These are phyloP conservation scores for Uria lomvia DNA, from an alignment of 2,113 vertebrate species.

Conservation along the genomic window DNA sequence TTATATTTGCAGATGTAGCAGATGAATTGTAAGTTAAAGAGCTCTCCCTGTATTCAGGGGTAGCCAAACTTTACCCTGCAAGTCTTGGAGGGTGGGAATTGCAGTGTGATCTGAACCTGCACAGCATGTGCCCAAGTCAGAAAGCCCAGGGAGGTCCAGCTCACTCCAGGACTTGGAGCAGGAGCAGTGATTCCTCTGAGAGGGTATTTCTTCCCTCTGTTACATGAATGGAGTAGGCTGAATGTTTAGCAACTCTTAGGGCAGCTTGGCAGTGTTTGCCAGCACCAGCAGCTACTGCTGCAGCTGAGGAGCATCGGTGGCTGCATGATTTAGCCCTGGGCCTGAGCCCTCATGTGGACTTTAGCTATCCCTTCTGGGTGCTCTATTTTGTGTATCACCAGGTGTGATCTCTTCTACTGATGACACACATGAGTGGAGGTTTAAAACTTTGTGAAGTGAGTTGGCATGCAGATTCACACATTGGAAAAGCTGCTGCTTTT, in stretches of 20 bases:
- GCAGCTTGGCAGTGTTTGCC: background rate
- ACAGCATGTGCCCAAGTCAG: background rate
- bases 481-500: background rate
- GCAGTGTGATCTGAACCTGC: background rate
- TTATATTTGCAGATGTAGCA: background rate
- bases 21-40: background rate
- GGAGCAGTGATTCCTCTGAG: background rate
- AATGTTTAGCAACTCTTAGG: background rate
- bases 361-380: background rate
- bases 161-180: background rate
- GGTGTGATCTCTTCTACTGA: background rate
- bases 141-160: background rate
- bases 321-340: background rate
- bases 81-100: background rate
- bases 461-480: background rate
- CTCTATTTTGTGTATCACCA: background rate
- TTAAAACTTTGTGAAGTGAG: background rate
- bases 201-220: background rate
- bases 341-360: background rate
- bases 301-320: background rate
- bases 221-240: background rate
- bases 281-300: background rate
- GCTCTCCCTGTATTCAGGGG: background rate
- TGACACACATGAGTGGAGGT: fast-evolving
- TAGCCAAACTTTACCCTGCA: fast-evolving